phyloP scores from a whole-genome alignment of 1,140 invertebrate genomes.

The Drosophila nebulosa region DNA sequence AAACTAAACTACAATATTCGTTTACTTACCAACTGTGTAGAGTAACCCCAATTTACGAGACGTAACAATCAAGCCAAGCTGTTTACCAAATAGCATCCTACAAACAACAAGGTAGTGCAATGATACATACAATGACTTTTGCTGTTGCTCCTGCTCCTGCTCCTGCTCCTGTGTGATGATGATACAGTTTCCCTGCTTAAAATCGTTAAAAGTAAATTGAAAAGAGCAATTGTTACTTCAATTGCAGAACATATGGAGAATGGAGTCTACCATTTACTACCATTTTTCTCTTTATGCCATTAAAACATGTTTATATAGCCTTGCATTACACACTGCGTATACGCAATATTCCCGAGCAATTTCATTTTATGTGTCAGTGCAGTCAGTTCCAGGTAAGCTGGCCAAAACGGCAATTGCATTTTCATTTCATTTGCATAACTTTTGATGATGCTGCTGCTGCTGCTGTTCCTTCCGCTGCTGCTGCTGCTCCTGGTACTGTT shows the following conservation, averaged over 20 bases:
- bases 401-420: conserved; percentile 23
- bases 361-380: conserved; percentile 41
- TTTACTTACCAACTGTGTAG: not conserved
- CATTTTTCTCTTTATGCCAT: conserved; percentile 36
- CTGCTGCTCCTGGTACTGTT: not conserved
- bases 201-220: conserved; percentile 37
- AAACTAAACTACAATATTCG: not conserved
- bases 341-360: conserved; percentile 36
- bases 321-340: conserved; percentile 46
- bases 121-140: conserved; percentile 46
- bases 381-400: conserved; percentile 23
- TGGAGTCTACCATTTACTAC: not conserved
- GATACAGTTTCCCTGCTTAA: conserved; percentile 4
- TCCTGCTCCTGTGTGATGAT: not conserved
- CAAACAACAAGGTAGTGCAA: conserved; percentile 27
- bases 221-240: conserved; percentile 29
- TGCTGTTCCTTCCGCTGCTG: not conserved
- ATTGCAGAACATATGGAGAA: not conserved
- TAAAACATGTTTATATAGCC: conserved; percentile 64
- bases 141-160: not conserved
- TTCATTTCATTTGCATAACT: conserved; percentile 41
- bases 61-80: conserved; percentile 31
- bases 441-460: conserved; percentile 24
- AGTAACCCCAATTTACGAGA: not conserved
- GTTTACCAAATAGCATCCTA: conserved; percentile 25